These are phyloP conservation scores for Xanthia icteritia DNA, from an alignment of 2,888 invertebrate genomes.

Conservation along the genomic window DNA sequence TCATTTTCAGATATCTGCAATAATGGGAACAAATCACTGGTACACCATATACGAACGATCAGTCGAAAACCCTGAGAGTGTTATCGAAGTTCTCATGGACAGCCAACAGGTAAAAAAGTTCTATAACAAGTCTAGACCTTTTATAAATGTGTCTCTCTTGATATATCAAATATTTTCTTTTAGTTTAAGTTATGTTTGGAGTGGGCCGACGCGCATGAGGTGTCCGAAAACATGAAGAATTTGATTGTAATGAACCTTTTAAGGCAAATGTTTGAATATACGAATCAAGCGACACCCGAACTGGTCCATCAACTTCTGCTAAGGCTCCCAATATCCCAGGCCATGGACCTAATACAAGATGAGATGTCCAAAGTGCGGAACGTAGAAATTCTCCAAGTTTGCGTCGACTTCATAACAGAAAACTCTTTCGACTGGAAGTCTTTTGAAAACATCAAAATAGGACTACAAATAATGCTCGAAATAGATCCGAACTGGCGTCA, in stretches of 20 bases:
- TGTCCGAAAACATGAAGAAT: slow-evolving; percentile 89
- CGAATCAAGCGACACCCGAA: slow-evolving; percentile 83
- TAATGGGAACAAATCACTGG: slow-evolving; percentile 91
- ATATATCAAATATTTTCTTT: slow-evolving; percentile 62
- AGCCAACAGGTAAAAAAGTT: slow-evolving; percentile 85
- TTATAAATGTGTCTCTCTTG: not conserved
- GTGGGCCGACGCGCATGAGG: slow-evolving; percentile 92
- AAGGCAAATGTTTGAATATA: slow-evolving; percentile 89
- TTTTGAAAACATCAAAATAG: slow-evolving; percentile 92
- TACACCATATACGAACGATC: slow-evolving; percentile 90
- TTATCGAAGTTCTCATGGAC: slow-evolving; percentile 90
- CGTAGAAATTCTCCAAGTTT: slow-evolving; percentile 91
- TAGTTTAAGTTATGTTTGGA: slow-evolving; percentile 92
- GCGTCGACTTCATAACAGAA: slow-evolving; percentile 91
- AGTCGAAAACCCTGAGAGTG: slow-evolving; percentile 87
- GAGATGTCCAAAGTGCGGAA: slow-evolving; percentile 92
- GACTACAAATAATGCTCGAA: slow-evolving; percentile 92
- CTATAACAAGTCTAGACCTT: not conserved
- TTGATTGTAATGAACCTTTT: slow-evolving; percentile 89
- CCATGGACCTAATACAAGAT: slow-evolving; percentile 91
- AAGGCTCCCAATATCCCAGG: slow-evolving; percentile 90
- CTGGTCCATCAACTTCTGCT: slow-evolving; percentile 90
- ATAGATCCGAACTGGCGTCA: slow-evolving; percentile 90
- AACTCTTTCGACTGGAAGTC: slow-evolving; percentile 86
- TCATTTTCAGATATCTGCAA: slow-evolving; percentile 89